Conservation (phyloP, 2,113 vertebrate genomes). For the Myotis lucifugus region DNA sequence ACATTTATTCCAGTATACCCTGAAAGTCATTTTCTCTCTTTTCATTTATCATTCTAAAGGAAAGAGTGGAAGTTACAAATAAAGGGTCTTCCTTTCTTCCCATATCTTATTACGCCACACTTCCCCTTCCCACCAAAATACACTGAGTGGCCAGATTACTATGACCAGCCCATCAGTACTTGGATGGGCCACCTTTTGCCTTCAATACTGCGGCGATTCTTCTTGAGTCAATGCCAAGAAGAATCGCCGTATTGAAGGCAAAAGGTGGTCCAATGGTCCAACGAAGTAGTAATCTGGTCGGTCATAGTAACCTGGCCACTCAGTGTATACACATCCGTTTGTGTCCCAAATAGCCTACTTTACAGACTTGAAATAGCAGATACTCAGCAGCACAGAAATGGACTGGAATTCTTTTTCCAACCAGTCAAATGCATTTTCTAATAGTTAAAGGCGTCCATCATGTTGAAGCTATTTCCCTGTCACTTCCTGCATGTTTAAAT, state of each 20-base stretch:
- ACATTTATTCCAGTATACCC: not conserved
- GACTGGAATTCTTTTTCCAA: not conserved
- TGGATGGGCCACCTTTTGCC: too few species aligned
- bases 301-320: too few species aligned
- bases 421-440: conserved; percentile 21
- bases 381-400: conserved; percentile 29
- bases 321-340: not conserved
- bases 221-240: too few species aligned
- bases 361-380: not conserved
- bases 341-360: not conserved
- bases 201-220: too few species aligned
- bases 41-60: not conserved
- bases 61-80: not conserved
- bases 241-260: too few species aligned
- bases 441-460: conserved; percentile 24
- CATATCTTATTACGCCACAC: not conserved
- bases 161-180: too few species aligned
- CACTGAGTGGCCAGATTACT: too few species aligned
- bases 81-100: not conserved
- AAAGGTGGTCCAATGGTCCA: too few species aligned
- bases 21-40: not conserved
- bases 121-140: too few species aligned
- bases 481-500: conserved; percentile 54
- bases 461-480: not conserved
- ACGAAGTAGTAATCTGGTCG: too few species aligned